A percentile compares a stretch with the other conserved stretches of the same genome.
Conservation (phyloP, 2,888 invertebrate genomes). For the Ecliptopera silaceata region DNA sequence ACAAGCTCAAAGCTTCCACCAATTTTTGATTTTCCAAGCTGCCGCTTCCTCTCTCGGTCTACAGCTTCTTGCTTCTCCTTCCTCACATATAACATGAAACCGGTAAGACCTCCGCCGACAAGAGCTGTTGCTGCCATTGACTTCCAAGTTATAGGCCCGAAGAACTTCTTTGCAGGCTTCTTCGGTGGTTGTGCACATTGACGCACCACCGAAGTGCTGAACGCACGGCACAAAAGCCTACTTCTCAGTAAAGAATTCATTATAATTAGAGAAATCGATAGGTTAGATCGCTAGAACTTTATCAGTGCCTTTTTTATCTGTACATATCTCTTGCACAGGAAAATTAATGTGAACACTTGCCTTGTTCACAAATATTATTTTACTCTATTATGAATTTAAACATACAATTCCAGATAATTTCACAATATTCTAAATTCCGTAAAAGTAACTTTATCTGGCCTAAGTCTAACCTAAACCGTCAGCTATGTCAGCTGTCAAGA, state of each 20-base stretch:
- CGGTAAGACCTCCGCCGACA: conserved; percentile 86
- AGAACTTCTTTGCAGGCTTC: conserved; percentile 50
- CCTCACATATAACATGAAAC: conserved; percentile 90
- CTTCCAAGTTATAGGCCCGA: conserved; percentile 92
- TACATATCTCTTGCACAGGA: conserved; percentile 17
- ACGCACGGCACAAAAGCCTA: conserved; percentile 50
- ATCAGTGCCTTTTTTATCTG: conserved; percentile 29
- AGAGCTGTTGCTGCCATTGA: conserved; percentile 86
- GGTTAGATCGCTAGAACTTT: conserved; percentile 17
- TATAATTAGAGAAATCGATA: conserved; percentile 30
- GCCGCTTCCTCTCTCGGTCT: conserved; percentile 89
- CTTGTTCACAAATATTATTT: not conserved
- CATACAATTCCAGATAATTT: no score
- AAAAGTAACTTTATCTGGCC: no score
- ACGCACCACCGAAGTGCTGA: conserved; percentile 60
- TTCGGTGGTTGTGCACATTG: conserved; percentile 65
- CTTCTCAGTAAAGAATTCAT: conserved; percentile 65
- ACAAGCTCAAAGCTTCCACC: conserved; percentile 96
- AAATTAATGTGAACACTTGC: not conserved
- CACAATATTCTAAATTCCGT: no score
- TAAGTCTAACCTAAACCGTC: no score
- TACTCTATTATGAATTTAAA: not conserved
- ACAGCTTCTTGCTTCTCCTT: conserved; percentile 89
- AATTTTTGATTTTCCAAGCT: conserved; percentile 95
- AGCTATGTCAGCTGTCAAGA: no score